Conservation (phyloP, 2,888 invertebrate genomes). For the Geophilus truncorum region DNA sequence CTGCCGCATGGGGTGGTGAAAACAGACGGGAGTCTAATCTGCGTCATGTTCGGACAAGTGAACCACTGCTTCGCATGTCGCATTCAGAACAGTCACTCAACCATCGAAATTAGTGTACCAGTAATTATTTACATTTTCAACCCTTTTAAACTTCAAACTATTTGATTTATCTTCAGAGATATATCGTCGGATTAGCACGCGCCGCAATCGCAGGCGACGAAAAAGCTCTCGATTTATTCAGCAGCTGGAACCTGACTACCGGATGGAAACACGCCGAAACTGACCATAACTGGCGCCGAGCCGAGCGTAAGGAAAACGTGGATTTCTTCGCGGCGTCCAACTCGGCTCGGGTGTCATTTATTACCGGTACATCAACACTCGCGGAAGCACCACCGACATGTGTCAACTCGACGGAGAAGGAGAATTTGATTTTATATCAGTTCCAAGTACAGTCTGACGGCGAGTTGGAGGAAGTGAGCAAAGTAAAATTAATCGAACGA, state of each 20-base stretch:
- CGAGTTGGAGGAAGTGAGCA: constrained; percentile 64
- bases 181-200: constrained; percentile 53
- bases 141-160: neutral
- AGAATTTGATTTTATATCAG: constrained; percentile 69
- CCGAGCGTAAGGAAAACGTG: constrained; percentile 45
- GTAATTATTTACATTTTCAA: neutral
- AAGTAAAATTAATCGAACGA: constrained; percentile 77
- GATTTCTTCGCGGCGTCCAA: constrained; percentile 43
- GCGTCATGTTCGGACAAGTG: constrained; percentile 13
- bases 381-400: constrained; percentile 76
- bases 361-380: constrained; percentile 74
- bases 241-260: constrained; percentile 64
- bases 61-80: neutral
- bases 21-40: neutral
- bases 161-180: neutral
- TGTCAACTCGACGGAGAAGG: constrained; percentile 71
- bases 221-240: constrained; percentile 72
- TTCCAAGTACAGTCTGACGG: constrained; percentile 67
- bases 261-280: neutral
- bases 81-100: neutral
- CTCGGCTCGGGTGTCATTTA: constrained; percentile 64
- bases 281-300: constrained; percentile 39
- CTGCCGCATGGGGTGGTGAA: neutral
- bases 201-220: constrained; percentile 91
- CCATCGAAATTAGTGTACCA: constrained; percentile 39